These are phyloP conservation scores for Drosophila melanosoma DNA, from an alignment of 2,888 invertebrate genomes.

Conservation along the genomic window DNA sequence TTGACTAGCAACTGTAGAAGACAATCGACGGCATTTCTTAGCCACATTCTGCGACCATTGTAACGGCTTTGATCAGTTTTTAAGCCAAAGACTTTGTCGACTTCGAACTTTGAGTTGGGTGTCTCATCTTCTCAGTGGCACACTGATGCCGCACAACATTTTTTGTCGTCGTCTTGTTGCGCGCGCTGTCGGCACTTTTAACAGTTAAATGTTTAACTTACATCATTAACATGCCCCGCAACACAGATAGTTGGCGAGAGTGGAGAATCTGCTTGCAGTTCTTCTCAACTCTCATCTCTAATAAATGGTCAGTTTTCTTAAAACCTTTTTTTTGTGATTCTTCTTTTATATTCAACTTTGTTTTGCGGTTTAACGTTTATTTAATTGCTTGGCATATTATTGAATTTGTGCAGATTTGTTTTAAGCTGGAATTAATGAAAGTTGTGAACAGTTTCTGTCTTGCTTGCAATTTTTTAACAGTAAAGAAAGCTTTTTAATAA, in stretches of 20 bases:
- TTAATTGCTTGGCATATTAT: slow-evolving; percentile 58
- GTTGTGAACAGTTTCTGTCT: not conserved
- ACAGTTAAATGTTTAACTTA: slow-evolving; percentile 78
- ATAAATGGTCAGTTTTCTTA: slow-evolving; percentile 72
- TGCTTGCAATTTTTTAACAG: not conserved
- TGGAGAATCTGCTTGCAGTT: slow-evolving; percentile 15
- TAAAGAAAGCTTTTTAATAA: not conserved
- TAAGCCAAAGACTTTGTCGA: slow-evolving; percentile 1
- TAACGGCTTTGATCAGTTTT: slow-evolving; percentile 74
- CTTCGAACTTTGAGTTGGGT: slow-evolving; percentile 15
- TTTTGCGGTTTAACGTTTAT: slow-evolving; percentile 35
- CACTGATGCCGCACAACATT: slow-evolving; percentile 43
- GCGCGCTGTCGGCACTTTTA: slow-evolving; percentile 72
- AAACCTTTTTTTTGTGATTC: slow-evolving; percentile 31
- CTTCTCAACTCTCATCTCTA: slow-evolving; percentile 38
- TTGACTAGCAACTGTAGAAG: slow-evolving; percentile 21
- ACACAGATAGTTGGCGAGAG: not conserved
- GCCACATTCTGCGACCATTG: slow-evolving; percentile 66
- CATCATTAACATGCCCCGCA: slow-evolving; percentile 76
- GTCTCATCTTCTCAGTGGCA: slow-evolving; percentile 35
- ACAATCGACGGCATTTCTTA: slow-evolving; percentile 56
- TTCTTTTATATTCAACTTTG: not conserved
- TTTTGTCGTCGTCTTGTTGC: slow-evolving; percentile 43
- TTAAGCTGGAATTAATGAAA: slow-evolving; percentile 13
- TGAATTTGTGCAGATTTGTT: slow-evolving; percentile 56